phyloP scores from a whole-genome alignment of 2,113 vertebrate species.

The Pyxicephalus adspersus region DNA sequence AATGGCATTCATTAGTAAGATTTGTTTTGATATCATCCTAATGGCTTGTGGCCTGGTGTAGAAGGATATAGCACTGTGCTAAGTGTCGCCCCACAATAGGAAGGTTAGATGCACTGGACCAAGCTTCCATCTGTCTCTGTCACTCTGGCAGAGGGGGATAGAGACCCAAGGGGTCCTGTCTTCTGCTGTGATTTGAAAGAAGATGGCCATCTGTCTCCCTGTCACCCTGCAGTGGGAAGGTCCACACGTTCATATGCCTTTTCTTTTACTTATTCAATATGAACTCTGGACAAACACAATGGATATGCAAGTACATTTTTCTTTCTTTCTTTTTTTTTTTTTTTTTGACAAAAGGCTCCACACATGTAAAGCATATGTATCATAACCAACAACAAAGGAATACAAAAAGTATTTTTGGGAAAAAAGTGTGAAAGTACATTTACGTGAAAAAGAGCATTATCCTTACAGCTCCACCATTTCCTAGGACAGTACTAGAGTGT shows the following conservation, averaged over 20 bases:
- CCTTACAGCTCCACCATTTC: no score
- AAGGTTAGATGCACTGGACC: constrained; percentile 21
- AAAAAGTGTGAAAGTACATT: no score
- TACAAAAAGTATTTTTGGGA: no score
- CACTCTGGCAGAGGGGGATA: constrained; percentile 41
- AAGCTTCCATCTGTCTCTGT: constrained; percentile 54
- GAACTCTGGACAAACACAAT: not conserved
- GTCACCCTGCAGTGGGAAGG: constrained; percentile 48
- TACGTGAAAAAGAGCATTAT: no score
- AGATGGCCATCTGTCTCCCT: constrained; percentile 52
- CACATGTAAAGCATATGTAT: no score
- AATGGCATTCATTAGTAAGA: not conserved
- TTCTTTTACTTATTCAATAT: not conserved
- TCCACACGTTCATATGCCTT: constrained; percentile 3
- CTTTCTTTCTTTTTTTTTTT: no score
- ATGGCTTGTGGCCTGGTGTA: not conserved
- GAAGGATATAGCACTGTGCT: not conserved
- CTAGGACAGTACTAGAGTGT: no score
- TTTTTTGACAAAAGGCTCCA: no score
- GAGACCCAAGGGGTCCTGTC: constrained; percentile 35
- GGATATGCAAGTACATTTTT: not conserved
- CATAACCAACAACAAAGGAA: no score
- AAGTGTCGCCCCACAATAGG: constrained; percentile 7
- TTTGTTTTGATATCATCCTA: not conserved
- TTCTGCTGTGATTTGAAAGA: constrained; percentile 37